phyloP scores from a whole-genome alignment of 2,888 invertebrate genomes.

The Tinea trinotella region DNA sequence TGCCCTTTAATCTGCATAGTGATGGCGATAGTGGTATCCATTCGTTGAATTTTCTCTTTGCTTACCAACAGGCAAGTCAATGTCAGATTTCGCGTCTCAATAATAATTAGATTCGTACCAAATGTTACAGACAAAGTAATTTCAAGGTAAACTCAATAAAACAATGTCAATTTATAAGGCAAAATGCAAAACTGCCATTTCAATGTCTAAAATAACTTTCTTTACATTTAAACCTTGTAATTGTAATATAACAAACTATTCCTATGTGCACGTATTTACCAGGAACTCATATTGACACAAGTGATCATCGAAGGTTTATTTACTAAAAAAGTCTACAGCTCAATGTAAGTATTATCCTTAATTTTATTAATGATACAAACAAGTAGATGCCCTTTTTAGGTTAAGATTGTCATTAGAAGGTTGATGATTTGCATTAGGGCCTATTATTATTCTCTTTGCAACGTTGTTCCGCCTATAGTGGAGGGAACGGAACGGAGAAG shows the following conservation, averaged over 20 bases:
- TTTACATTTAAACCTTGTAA: no score
- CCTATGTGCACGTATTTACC: background rate
- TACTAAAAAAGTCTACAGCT: background rate
- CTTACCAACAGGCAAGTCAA: no score
- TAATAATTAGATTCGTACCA: no score
- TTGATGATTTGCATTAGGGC: constrained; percentile 61
- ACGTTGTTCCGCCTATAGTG: constrained; percentile 30
- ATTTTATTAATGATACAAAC: background rate
- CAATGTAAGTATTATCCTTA: background rate
- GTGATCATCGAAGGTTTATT: background rate
- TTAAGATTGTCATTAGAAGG: constrained; percentile 11
- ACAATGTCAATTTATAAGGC: no score
- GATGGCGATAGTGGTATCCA: no score
- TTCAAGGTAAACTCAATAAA: no score
- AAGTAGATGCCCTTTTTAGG: constrained; percentile 8
- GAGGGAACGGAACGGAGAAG: constrained; percentile 43
- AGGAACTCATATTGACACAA: background rate
- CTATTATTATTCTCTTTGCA: constrained; percentile 45
- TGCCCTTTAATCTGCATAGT: no score
- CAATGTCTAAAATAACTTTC: no score
- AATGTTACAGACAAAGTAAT: no score
- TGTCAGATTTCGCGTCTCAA: no score
- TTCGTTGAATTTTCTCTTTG: no score
- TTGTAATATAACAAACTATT: background rate
- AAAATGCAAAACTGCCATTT: no score